These are phyloP conservation scores for Monodelphis domestica DNA, from an alignment of 2,797 vertebrate species.

Conservation along the genomic window DNA sequence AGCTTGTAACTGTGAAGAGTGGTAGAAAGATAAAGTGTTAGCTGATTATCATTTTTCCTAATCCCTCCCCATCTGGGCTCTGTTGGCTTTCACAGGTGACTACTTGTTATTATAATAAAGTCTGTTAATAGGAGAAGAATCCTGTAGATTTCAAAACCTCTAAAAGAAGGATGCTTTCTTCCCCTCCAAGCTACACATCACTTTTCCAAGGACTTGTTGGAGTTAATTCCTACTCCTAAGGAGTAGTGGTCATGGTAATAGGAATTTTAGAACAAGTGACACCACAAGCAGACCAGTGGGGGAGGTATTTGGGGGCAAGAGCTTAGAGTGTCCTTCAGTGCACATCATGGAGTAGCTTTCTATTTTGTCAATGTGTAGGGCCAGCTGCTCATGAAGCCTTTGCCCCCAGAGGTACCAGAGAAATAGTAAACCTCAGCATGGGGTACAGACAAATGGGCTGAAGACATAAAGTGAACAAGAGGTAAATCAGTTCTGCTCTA, in stretches of 20 bases:
- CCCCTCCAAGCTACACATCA: background rate
- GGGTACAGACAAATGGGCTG: background rate
- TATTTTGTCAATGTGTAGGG: background rate
- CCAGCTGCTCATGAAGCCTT: background rate
- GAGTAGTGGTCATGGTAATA: background rate
- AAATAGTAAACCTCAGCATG: background rate
- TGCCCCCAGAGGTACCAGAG: background rate
- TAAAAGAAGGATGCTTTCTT: background rate
- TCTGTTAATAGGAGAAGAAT: background rate
- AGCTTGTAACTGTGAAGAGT: background rate
- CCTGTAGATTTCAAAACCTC: background rate
- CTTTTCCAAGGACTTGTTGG: background rate
- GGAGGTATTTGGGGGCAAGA: background rate
- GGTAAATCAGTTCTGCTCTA: background rate
- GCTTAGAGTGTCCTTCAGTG: background rate
- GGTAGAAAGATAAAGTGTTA: background rate
- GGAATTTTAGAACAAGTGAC: background rate
- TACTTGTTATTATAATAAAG: background rate
- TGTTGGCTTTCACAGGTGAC: background rate
- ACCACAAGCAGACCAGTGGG: background rate
- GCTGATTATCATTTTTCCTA: background rate
- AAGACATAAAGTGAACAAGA: background rate
- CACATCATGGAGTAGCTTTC: background rate
- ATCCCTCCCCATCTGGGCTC: background rate
- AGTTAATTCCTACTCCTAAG: background rate